Evolutionary conservation across 2,113 vertebrate species (phyloP).

Genomic region (Sylvia atricapilla): DNA sequence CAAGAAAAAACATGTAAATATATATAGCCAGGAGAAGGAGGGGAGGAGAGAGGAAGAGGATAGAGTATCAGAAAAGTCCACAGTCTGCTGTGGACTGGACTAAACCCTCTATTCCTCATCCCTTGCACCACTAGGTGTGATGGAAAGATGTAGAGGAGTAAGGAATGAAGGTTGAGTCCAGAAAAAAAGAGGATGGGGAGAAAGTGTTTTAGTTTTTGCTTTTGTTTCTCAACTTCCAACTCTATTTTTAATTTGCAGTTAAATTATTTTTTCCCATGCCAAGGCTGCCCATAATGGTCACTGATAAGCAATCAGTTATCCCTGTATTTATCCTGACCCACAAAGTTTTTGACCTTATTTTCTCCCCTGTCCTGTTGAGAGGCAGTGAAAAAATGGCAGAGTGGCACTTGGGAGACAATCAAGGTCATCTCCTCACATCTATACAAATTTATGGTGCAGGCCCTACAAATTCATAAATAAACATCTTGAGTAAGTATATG

Average conservation of each 20-base stretch:
- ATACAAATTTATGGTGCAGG: background rate
- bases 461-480: background rate
- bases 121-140: rapidly evolving
- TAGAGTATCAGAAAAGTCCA: background rate
- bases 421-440: background rate
- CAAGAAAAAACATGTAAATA: background rate
- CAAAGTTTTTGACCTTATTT: background rate
- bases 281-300: background rate
- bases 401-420: background rate
- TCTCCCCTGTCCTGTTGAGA: background rate
- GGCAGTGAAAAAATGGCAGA: background rate
- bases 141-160: background rate
- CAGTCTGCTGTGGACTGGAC: background rate
- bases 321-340: background rate
- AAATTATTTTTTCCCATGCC: background rate
- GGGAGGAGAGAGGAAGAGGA: background rate
- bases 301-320: background rate
- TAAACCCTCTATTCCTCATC: background rate
- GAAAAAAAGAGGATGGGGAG: background rate
- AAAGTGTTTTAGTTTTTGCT: background rate
- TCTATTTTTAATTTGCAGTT: background rate
- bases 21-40: background rate
- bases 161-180: background rate
- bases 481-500: background rate
- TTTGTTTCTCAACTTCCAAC: background rate